phyloP scores from a whole-genome alignment of 92 coral and sea anemone species.

The Anthopleura xanthogrammica region DNA sequence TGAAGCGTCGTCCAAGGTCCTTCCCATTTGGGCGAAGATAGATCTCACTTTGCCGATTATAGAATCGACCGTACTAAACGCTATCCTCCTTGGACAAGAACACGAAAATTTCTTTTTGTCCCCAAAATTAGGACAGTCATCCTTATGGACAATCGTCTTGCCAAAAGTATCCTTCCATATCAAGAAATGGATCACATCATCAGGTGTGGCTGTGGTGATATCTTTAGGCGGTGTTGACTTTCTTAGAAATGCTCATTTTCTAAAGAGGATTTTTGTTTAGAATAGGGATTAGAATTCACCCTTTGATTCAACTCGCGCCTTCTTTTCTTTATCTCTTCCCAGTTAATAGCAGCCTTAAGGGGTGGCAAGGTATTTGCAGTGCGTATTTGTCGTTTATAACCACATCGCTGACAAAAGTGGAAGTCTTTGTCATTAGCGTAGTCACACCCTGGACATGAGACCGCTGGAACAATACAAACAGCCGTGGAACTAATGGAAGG shows the following conservation, averaged over 20 bases:
- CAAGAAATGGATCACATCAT: constrained; percentile 36
- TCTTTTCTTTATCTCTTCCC: neutral
- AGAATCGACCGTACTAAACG: constrained; percentile 20
- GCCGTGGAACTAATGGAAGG: too few relatives aligned
- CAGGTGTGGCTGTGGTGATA: constrained; percentile 34
- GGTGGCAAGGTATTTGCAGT: too few relatives aligned
- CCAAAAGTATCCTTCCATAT: constrained; percentile 36
- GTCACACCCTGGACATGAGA: constrained; percentile 14
- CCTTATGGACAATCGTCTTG: too few relatives aligned
- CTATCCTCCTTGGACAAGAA: too few relatives aligned
- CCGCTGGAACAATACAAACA: too few relatives aligned
- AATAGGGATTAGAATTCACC: too few relatives aligned
- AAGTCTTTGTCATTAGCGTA: constrained; percentile 34
- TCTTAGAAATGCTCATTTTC: constrained; percentile 16
- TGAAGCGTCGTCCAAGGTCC: neutral
- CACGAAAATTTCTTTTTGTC: too few relatives aligned
- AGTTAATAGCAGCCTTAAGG: constrained; percentile 19
- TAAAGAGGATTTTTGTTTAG: too few relatives aligned
- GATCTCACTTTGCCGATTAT: constrained; percentile 12
- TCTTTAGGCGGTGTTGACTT: neutral
- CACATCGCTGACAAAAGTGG: constrained; percentile 29
- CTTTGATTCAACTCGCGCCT: too few relatives aligned
- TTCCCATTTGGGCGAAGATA: constrained; percentile 17
- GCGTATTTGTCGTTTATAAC: constrained; percentile 20
- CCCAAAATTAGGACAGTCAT: too few relatives aligned